These are phyloP conservation scores for Crotalus horridus DNA, from an alignment of 2,113 vertebrate genomes.

Conservation along the genomic window DNA sequence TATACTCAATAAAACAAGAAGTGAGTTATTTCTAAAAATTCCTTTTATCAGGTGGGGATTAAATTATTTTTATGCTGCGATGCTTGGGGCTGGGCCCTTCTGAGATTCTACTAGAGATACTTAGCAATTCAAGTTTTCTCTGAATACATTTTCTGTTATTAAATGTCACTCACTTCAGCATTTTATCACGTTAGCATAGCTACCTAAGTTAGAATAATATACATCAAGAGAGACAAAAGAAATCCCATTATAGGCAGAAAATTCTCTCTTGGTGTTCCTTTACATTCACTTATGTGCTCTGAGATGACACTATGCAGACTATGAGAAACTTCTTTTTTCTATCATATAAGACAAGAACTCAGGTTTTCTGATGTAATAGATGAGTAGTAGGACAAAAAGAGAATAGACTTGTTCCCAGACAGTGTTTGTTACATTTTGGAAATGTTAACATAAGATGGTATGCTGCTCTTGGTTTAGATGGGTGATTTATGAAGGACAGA, in stretches of 20 bases:
- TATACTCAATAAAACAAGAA: conserved; percentile 60
- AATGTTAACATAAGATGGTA: not conserved
- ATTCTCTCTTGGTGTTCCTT: conserved; percentile 41
- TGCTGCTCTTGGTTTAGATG: not conserved
- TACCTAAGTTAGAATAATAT: conserved; percentile 53
- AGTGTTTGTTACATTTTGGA: not conserved
- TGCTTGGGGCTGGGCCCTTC: conserved; percentile 23
- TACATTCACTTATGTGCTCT: conserved; percentile 24
- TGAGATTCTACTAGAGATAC: conserved; percentile 46
- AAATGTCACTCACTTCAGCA: conserved; percentile 61
- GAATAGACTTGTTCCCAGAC: not conserved
- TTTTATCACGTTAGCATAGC: conserved; percentile 65
- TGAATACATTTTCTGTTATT: conserved; percentile 61
- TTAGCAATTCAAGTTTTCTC: conserved; percentile 48
- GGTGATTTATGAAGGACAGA: not conserved
- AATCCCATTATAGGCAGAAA: conserved; percentile 33
- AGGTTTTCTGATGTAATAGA: not conserved
- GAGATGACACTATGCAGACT: conserved; percentile 32
- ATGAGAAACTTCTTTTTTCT: conserved; percentile 20
- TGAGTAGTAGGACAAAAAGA: not conserved
- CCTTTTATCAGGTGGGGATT: conserved; percentile 54
- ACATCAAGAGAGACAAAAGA: conserved; percentile 55
- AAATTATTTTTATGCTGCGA: conserved; percentile 49
- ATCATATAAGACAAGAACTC: not conserved
- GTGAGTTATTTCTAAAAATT: conserved; percentile 68